Evolutionary conservation across 2,797 vertebrate species (phyloP), one percentile per base, ranked within the genome.

Genomic region (Cirrhinus mrigala): DNA sequence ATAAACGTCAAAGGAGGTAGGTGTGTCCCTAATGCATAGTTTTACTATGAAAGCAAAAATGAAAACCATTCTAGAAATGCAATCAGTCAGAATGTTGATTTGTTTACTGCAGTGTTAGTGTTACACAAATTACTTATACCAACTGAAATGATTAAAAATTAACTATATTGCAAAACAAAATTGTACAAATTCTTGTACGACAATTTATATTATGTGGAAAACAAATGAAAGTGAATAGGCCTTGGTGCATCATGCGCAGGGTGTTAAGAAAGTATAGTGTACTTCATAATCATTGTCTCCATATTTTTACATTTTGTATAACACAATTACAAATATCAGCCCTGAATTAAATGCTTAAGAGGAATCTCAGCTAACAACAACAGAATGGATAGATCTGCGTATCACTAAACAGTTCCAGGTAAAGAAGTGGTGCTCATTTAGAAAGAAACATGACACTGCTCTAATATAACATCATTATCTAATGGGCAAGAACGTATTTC

Each of bases 381-480:
- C 3, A 29, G 70, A 14, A 24, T 27, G 16, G 6, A 40, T 4
- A 9, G 37, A 48, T 3, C 16, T 4, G 7, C 14, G 20, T 44
- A 66, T 66, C 20, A 44, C 15, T 37, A 50, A 52, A 24, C 27
- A 10, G 58, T 66, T 83, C 6, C 33, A 54, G 71, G 29, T 54
- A 27, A 52, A 66, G 29, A 46, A 46, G 9, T 46, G 8, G 9
- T 2, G 33, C n/a, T 68, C 8, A 20, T 76, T 83, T 50, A 44
- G 50, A 33, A 44, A n/a, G 48, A 76, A 76, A 78, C 24, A 56
- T 46, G 50, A 84, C 50, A 58, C 73, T 84, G 48, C 27, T 77
- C 29, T 11, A 70, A 78, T 11, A n/a, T 10, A 48, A 80, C 14
- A 58, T 84, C 15, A 12, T 64, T 37, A 81, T 84, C 68, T 85